These are phyloP conservation scores for Andricus curvator DNA, from an alignment of 2,888 invertebrate genomes.

Conservation along the genomic window DNA sequence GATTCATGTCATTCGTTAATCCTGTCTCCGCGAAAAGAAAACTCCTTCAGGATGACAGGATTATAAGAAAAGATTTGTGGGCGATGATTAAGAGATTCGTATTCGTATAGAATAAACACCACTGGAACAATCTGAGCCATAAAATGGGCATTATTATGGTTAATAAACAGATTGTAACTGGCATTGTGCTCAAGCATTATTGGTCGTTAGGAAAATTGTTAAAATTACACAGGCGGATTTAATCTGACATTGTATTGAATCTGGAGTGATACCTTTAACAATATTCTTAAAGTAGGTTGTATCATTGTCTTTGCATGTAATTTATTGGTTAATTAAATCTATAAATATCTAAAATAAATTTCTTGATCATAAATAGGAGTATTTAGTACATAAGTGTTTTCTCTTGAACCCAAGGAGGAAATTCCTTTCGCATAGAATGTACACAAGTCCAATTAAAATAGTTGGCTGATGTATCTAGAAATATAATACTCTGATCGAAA, in stretches of 20 bases:
- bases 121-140: not conserved
- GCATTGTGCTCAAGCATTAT: not conserved
- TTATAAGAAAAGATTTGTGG: slow-evolving; percentile 32
- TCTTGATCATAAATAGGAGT: slow-evolving; percentile 20
- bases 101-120: not conserved
- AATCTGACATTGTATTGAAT: slow-evolving; percentile 4
- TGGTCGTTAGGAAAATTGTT: not conserved
- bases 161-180: slow-evolving; percentile 14
- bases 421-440: slow-evolving; percentile 17
- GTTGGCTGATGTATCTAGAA: slow-evolving; percentile 31
- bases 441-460: slow-evolving; percentile 34
- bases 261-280: not conserved
- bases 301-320: not conserved
- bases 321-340: not conserved
- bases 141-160: slow-evolving; percentile 5
- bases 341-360: not conserved
- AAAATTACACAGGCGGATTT: not conserved
- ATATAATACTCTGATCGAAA: slow-evolving; percentile 34
- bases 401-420: not conserved
- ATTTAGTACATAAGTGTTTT: slow-evolving; percentile 5
- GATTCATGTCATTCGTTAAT: slow-evolving; percentile 35
- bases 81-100: slow-evolving; percentile 35
- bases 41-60: slow-evolving; percentile 3
- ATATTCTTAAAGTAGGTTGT: not conserved
- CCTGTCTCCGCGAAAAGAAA: slow-evolving; percentile 16